These are phyloP conservation scores for Drosophila athabasca DNA, from an alignment of 1,140 invertebrate species.

Conservation along the genomic window DNA sequence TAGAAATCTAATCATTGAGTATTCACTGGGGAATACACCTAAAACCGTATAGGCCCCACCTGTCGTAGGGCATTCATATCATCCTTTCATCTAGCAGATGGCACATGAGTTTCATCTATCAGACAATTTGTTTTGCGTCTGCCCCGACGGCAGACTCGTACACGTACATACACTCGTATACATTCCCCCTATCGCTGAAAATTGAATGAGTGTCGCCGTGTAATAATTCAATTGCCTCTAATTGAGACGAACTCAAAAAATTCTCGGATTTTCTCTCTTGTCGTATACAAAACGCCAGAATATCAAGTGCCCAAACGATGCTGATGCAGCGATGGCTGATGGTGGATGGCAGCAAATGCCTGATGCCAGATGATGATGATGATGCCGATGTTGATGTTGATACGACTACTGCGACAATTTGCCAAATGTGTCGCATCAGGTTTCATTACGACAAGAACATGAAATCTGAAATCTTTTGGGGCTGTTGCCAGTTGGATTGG, in stretches of 20 bases:
- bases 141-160: constrained; percentile 21
- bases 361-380: constrained; percentile 19
- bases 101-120: constrained; percentile 10
- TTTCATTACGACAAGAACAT: constrained; percentile 43
- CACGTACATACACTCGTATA: constrained; percentile 1
- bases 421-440: constrained; percentile 76
- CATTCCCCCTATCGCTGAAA: constrained; percentile 47
- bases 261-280: constrained; percentile 67
- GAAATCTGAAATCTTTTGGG: constrained; percentile 19
- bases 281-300: constrained; percentile 15
- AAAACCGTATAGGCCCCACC: too few species aligned
- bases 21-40: too few species aligned
- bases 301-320: constrained; percentile 30
- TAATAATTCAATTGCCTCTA: constrained; percentile 80
- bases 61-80: not conserved
- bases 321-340: constrained; percentile 15
- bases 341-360: not conserved
- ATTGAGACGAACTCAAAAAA: constrained; percentile 69
- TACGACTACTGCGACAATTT: constrained; percentile 55
- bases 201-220: constrained; percentile 79
- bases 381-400: constrained; percentile 33
- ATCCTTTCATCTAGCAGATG: not conserved
- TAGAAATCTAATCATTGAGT: too few species aligned
- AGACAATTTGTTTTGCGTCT: not conserved
- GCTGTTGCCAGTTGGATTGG: constrained; percentile 11